These are phyloP conservation scores for Rhyzopertha dominica DNA, from an alignment of 1,140 invertebrate species.

Conservation along the genomic window DNA sequence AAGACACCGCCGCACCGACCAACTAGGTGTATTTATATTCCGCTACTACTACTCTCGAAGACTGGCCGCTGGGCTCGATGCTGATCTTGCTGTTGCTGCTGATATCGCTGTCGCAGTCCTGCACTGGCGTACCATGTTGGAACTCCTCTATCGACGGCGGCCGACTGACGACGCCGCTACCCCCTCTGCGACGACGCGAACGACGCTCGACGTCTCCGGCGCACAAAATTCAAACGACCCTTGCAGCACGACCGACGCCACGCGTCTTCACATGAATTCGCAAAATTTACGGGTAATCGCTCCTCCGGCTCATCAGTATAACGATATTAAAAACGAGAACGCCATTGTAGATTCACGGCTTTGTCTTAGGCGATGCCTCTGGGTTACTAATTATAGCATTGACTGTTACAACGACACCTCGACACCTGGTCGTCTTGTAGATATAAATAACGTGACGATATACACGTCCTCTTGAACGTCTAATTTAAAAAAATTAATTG, in stretches of 20 bases:
- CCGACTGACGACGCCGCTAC: conserved; percentile 16
- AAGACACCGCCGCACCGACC: conserved; percentile 16
- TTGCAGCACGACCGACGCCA: no score
- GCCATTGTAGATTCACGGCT: conserved; percentile 16
- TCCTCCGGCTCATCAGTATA: no score
- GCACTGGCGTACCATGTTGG: conserved; percentile 5
- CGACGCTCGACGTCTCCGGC: conserved; percentile 12
- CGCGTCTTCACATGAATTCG: no score
- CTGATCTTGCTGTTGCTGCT: conserved; percentile 5
- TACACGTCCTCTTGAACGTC: conserved; percentile 14
- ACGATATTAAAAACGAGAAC: no score
- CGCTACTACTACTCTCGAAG: conserved; percentile 20
- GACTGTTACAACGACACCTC: not conserved
- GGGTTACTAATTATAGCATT: conserved; percentile 3
- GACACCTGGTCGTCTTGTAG: conserved; percentile 9
- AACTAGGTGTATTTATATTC: conserved; percentile 25
- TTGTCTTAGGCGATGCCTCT: conserved; percentile 2
- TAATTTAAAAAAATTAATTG: no score
- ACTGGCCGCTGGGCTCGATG: conserved; percentile 11
- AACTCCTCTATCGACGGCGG: conserved; percentile 6
- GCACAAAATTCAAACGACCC: conserved; percentile 1
- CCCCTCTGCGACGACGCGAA: conserved; percentile 18
- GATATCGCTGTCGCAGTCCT: not conserved
- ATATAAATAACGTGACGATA: conserved; percentile 13
- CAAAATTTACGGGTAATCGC: no score